A percentile compares a stretch with the other conserved stretches of the same genome.
phyloP scores from a whole-genome alignment of 1,140 invertebrate species.

The Megalopta genalis region DNA sequence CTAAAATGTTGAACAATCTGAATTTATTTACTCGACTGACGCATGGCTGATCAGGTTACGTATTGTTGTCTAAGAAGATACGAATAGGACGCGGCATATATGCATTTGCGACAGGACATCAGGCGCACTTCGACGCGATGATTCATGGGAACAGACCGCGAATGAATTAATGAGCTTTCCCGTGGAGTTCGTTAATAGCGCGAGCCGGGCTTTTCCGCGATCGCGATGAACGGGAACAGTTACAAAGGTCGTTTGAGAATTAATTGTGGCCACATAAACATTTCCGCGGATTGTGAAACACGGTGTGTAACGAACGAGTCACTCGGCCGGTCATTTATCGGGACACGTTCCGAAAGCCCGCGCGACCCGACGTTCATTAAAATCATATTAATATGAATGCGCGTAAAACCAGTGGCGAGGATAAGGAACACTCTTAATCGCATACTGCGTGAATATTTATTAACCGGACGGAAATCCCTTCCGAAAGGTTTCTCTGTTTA shows the following conservation, averaged over 20 bases:
- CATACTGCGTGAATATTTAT: neutral
- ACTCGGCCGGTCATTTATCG: neutral
- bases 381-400: neutral
- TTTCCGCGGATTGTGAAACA: neutral
- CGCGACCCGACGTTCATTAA: neutral
- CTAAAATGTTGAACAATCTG: too few relatives aligned
- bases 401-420: neutral
- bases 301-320: neutral
- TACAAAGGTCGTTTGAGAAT: constrained; percentile 30
- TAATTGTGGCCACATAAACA: constrained; percentile 4
- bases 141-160: constrained; percentile 33
- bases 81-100: too few relatives aligned
- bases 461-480: neutral
- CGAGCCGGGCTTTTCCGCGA: constrained; percentile 22
- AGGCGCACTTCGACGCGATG: constrained; percentile 6
- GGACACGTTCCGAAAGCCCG: neutral
- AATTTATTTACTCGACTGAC: too few relatives aligned
- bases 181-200: constrained; percentile 18
- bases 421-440: neutral
- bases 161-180: constrained; percentile 47
- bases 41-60: too few relatives aligned
- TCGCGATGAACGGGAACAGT: constrained; percentile 12
- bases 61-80: too few relatives aligned
- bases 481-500: neutral
- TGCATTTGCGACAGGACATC: neutral